Evolutionary conservation across 2,888 invertebrate species (phyloP).

Genomic region (Drosophila differens): DNA sequence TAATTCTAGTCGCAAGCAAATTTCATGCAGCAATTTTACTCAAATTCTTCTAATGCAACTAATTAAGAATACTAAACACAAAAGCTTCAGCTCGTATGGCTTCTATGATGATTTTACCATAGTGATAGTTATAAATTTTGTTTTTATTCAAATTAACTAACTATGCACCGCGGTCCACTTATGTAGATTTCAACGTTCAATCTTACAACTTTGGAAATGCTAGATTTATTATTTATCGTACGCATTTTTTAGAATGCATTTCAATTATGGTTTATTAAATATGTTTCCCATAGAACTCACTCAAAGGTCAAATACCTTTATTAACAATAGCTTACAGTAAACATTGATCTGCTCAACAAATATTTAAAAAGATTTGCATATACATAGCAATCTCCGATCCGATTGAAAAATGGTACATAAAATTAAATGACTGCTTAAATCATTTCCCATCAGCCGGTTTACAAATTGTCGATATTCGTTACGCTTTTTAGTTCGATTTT

Average conservation of each 20-base stretch:
- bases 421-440: background rate
- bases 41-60: slow-evolving; percentile 57
- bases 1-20: slow-evolving; percentile 76
- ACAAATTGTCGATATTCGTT: background rate
- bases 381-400: background rate
- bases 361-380: background rate
- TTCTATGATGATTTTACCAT: slow-evolving; percentile 35
- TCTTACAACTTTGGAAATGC: background rate
- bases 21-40: slow-evolving; percentile 71
- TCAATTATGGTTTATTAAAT: background rate
- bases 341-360: background rate
- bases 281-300: background rate
- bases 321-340: background rate
- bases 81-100: slow-evolving; percentile 41
- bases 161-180: slow-evolving; percentile 27
- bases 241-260: background rate
- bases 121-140: slow-evolving; percentile 19
- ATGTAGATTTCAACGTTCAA: slow-evolving; percentile 30
- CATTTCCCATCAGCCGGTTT: background rate
- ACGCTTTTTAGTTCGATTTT: background rate
- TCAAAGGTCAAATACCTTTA: background rate
- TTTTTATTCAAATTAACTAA: slow-evolving; percentile 28
- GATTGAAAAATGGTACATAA: background rate
- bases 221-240: background rate
- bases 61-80: slow-evolving; percentile 41